A percentile compares a stretch with the other conserved stretches of the same genome.
Conservation (phyloP, 2,888 invertebrate genomes). For the Muscina levida region DNA sequence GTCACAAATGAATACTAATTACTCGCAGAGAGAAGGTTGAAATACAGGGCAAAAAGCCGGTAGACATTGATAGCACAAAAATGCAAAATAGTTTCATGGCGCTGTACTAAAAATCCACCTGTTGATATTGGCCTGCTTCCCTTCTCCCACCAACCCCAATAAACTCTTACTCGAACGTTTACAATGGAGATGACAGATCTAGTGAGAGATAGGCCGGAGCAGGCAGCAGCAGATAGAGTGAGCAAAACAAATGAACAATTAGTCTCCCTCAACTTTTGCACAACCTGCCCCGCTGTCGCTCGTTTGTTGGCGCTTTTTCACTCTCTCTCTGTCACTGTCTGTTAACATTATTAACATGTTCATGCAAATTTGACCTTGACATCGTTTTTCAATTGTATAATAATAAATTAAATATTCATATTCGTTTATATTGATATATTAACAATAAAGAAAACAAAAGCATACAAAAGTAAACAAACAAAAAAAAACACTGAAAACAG, state of each 20-base stretch:
- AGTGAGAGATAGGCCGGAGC: background rate
- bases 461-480: constrained; percentile 25
- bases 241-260: background rate
- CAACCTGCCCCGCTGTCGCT: background rate
- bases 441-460: background rate
- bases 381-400: constrained; percentile 58
- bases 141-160: no score
- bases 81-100: background rate
- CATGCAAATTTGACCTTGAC: constrained; percentile 78
- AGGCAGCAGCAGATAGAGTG: background rate
- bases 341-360: constrained; percentile 66
- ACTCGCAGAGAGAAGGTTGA: no score
- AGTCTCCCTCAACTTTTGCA: background rate
- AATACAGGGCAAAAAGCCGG: constrained; percentile 53
- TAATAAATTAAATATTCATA: constrained; percentile 48
- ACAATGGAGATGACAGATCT: background rate
- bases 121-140: no score
- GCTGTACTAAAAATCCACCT: background rate
- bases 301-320: constrained; percentile 5
- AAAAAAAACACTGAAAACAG: constrained; percentile 19
- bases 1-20: no score
- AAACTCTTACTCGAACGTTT: no score
- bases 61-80: constrained; percentile 47
- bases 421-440: constrained; percentile 11
- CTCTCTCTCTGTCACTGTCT: background rate